Conservation (phyloP, 2,797 vertebrate species). For the Aselliscus stoliczkanus region DNA sequence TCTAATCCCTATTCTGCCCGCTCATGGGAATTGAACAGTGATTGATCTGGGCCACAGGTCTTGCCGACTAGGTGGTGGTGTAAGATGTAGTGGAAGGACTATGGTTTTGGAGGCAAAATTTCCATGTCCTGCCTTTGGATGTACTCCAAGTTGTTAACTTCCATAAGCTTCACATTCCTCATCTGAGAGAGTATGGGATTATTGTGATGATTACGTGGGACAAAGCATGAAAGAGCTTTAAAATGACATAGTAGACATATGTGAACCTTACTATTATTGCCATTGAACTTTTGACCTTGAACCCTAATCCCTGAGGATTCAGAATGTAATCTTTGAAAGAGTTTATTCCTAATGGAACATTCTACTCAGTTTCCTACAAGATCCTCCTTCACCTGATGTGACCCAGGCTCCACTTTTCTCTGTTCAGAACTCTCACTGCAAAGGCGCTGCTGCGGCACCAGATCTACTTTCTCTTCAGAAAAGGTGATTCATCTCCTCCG, state of each 20-base stretch:
- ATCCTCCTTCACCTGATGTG: background rate
- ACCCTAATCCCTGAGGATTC: background rate
- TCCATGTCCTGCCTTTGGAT: background rate
- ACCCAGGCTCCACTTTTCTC: background rate
- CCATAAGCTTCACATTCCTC: background rate
- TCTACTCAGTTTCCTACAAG: background rate
- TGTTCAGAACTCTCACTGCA: background rate
- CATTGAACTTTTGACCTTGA: background rate
- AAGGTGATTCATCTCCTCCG: background rate
- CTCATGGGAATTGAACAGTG: background rate
- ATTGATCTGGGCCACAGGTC: background rate
- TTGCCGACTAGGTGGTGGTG: background rate
- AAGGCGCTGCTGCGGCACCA: too few species aligned
- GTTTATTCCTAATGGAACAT: background rate
- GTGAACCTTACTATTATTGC: background rate
- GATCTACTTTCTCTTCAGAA: background rate
- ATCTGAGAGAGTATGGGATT: background rate
- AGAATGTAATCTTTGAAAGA: background rate
- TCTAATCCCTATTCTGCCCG: background rate
- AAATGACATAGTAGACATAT: background rate
- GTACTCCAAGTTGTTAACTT: background rate
- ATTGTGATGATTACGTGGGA: background rate
- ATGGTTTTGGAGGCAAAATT: background rate
- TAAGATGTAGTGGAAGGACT: too few species aligned
- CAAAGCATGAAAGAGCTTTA: background rate